A percentile compares a stretch with the other conserved stretches of the same genome.
Evolutionary conservation across 2,113 vertebrate genomes (phyloP).

Genomic region (Tautogolabrus adspersus): DNA sequence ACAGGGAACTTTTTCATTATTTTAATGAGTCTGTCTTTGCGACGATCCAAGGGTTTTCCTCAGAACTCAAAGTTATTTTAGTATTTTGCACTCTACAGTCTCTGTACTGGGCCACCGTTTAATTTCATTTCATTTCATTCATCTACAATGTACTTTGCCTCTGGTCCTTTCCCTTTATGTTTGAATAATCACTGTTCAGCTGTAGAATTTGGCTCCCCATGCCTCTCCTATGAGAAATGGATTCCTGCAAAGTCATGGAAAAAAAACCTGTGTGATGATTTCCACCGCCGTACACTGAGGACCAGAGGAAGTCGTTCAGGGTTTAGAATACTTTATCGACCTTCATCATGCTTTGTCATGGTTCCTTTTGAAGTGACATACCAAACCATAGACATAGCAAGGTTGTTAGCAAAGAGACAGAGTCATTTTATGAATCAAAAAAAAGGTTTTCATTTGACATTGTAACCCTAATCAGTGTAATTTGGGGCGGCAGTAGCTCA

Average conservation of each 20-base stretch:
- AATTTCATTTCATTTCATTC: constrained; percentile 56
- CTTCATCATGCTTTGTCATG: background rate
- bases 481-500: no score
- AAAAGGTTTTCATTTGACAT: background rate
- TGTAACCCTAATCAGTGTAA: background rate
- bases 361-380: background rate
- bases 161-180: constrained; percentile 58
- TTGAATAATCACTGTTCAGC: constrained; percentile 48
- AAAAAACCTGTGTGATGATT: constrained; percentile 16
- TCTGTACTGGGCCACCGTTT: constrained; percentile 32
- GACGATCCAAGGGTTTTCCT: constrained; percentile 21
- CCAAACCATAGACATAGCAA: background rate
- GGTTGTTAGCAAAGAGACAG: background rate
- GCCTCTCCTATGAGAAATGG: constrained; percentile 27
- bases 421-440: background rate
- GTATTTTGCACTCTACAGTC: background rate
- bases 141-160: constrained; percentile 58
- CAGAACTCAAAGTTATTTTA: constrained; percentile 21
- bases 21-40: constrained; percentile 22
- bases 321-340: constrained; percentile 2
- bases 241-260: constrained; percentile 43
- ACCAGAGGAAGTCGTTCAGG: constrained; percentile 4
- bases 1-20: background rate
- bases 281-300: background rate
- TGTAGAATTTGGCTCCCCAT: background rate